Conservation (phyloP, 2,113 vertebrate genomes). For the Daphoenositta chrysoptera region DNA sequence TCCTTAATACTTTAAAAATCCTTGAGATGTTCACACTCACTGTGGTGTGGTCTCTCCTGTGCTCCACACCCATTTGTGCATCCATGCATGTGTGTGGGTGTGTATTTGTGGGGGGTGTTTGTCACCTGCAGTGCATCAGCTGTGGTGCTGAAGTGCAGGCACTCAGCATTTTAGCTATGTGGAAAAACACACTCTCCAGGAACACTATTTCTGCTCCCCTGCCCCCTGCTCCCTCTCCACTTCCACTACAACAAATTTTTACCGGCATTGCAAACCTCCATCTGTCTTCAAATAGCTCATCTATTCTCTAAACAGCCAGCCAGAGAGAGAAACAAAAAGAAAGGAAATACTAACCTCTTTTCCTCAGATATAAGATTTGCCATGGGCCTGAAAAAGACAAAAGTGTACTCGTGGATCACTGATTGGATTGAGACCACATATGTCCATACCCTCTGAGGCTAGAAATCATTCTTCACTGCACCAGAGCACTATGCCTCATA, state of each 20-base stretch:
- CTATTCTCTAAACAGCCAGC: not conserved
- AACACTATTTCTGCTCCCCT: not conserved
- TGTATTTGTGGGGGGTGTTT: accelerated
- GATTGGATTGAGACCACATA: not conserved
- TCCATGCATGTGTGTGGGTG: accelerated
- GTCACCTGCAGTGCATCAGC: not conserved
- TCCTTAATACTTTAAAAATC: not conserved
- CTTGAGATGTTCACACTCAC: not conserved
- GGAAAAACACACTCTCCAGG: not conserved
- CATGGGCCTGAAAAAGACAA: not conserved
- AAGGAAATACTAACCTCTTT: not conserved
- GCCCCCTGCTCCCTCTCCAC: not conserved
- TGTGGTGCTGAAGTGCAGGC: not conserved
- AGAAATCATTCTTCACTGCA: not conserved
- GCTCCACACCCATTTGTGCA: not conserved
- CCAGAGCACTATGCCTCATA: not conserved
- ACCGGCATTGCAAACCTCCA: not conserved
- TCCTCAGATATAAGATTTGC: not conserved
- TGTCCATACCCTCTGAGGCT: not conserved
- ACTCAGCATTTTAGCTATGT: not conserved
- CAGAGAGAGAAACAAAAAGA: not conserved
- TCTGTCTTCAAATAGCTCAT: not conserved
- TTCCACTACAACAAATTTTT: not conserved
- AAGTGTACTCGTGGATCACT: not conserved
- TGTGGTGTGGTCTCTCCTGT: not conserved